Evolutionary conservation across 2,113 vertebrate species (phyloP).

Genomic region (Microtus oregoni): DNA sequence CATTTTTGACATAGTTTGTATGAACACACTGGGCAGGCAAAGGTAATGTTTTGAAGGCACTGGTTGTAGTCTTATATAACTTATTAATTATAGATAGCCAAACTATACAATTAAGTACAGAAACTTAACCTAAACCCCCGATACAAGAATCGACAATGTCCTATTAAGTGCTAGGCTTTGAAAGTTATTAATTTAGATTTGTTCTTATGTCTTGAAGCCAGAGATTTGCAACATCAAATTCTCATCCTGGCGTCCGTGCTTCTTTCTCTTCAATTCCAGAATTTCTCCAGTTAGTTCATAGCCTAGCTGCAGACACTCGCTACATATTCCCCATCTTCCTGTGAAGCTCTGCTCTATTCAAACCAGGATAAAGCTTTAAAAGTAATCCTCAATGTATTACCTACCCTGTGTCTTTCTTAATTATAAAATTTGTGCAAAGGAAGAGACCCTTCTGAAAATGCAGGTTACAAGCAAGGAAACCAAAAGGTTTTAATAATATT

Average conservation of each 20-base stretch:
- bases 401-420: not conserved
- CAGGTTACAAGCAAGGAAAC: not conserved
- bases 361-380: not conserved
- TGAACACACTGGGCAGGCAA: not conserved
- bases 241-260: not conserved
- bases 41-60: not conserved
- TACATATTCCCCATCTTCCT: not conserved
- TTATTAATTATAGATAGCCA: not conserved
- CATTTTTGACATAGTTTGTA: not conserved
- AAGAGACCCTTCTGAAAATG: conserved; percentile 1
- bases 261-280: not conserved
- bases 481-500: not conserved
- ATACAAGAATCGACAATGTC: not conserved
- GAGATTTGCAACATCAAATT: not conserved
- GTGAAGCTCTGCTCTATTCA: not conserved
- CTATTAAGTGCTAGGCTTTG: not conserved
- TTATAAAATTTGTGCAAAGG: not conserved
- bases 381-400: not conserved
- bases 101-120: not conserved
- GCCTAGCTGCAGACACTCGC: not conserved
- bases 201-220: not conserved
- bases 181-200: not conserved
- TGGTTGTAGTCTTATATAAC: not conserved
- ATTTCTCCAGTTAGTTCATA: not conserved
- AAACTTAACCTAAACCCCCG: not conserved